Base-by-base conservation (phyloP, 2,797 vertebrate genomes). In the Yasuhikotakia modesta region DNA sequence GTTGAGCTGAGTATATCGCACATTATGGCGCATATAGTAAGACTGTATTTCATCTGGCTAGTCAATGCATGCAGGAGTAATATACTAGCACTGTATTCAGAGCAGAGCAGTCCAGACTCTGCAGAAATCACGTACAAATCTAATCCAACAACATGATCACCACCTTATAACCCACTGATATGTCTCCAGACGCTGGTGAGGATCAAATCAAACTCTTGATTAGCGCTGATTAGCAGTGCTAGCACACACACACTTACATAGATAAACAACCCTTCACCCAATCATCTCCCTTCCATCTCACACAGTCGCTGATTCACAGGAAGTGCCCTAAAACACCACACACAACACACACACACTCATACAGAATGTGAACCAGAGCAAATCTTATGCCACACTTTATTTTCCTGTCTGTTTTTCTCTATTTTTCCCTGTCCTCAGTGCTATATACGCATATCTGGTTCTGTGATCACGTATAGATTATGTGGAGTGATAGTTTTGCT, bases 281-380 rank as follows among this genome's bases (percentile, higher is more conserved):
- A 10, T n/a, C 63, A 14, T 48, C 21, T 52, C 27, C 58, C 14
- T 57, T 60, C 16, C 14, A 53, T 43, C 73, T 68, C 30, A 52
- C 52, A 65, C 30, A 5, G 30, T 73, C 22, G 64, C 65, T 50
- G 46, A 61, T 32, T 58, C 50, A 24, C 35, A 61, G 52, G 46
- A 74, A 73, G 70, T 78, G 80, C 69, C 70, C 48, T 65, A 73
- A 66, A 57, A 70, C 66, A 53, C 52, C 60, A 70, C 73, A 48
- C 64, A 67, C 66, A 79, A 60, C 73, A 79, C 76, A 48, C 2
- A 39, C 61, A 67, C 8, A 67, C 8, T 43, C 52, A 35, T 17
- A 50, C 46, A 50, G 46, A 16, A 48, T 16, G 13, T 48, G 45
- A 46, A 48, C 45, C 45, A 48, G 45, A 48, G 14, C 13, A 11